These are phyloP conservation scores for Myodes glareolus DNA, from an alignment of 2,113 vertebrate genomes.

Conservation along the genomic window DNA sequence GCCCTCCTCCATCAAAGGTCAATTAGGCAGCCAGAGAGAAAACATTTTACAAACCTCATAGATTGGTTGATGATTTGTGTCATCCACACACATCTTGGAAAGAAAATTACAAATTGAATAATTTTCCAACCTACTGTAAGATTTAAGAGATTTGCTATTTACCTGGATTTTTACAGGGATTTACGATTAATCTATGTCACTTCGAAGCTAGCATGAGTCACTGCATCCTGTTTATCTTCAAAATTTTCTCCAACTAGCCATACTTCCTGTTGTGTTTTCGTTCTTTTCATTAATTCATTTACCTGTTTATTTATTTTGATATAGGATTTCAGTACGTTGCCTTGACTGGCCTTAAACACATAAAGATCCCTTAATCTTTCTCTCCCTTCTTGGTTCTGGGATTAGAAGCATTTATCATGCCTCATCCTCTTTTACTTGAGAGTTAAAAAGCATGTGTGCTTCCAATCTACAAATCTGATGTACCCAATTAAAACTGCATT, in stretches of 20 bases:
- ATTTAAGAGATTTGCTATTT: neutral
- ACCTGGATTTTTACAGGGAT: neutral
- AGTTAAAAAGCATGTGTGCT: neutral
- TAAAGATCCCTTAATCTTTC: neutral
- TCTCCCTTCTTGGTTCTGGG: neutral
- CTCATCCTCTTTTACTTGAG: neutral
- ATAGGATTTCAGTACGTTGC: neutral
- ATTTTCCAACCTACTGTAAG: neutral
- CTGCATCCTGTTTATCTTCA: neutral
- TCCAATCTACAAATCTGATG: neutral
- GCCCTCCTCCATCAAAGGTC: too few species aligned
- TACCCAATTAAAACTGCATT: neutral
- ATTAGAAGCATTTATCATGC: neutral
- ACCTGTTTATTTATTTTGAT: neutral
- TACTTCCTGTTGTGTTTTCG: neutral
- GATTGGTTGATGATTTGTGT: neutral
- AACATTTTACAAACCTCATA: neutral
- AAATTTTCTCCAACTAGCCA: neutral
- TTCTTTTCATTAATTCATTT: neutral
- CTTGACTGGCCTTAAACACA: neutral
- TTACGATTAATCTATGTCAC: neutral
- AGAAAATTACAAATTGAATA: neutral
- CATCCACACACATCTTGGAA: fast-evolving
- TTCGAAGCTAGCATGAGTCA: neutral
- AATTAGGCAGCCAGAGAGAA: neutral